Evolutionary conservation across 37 sponge, comb jelly and placozoan genomes (phyloP), one percentile per base, ranked within the genome.

Genomic region (Hormiphora californensis): DNA sequence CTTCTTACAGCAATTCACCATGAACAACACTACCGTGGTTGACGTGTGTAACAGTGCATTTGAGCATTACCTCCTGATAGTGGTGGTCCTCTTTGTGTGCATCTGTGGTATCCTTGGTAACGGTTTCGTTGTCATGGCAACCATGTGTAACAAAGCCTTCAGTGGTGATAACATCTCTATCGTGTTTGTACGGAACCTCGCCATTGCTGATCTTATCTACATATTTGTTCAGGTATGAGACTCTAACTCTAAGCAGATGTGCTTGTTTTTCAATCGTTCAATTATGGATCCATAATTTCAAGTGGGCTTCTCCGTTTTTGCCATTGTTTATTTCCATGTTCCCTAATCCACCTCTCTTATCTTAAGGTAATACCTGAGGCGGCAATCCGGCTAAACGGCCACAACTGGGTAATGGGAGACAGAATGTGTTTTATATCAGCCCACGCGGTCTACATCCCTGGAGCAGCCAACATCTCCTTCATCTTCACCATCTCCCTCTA

Each of bases 401-500:
- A 73, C 81, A 8, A n/a, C 28, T 73, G 81, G 81, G 12, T 73
- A 9, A 43, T 73, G 3, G 81, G 81, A 1, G 23, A 8, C 41
- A 11, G 46, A 2, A n/a, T 37, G 46, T 73, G 81, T 46, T 73
- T 73, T 46, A 11, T 73, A 9, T 73, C 81, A 11, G 81, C 81
- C 4, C 81, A 73, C 81, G 81, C 81, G 23, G 81, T 73, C 81
- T 73, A 73, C 81, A 73, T 73, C 46, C 81, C 81, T 0, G 81
- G 81, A 46, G 81, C 81, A 0, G 81, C 81, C 22, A 73, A 73
- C 81, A 73, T 73, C 39, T 33, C 81, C 43, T 73, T 73, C 44
- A 73, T 73, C 46, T 73, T 73, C 81, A 43, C 81, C 81, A 73
- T 73, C 81, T 73, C 81, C 81, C 46, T 73, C 46, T 73, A 73